Conservation (phyloP, 2,888 invertebrate species). For the Pachycephus smyrnensis region DNA sequence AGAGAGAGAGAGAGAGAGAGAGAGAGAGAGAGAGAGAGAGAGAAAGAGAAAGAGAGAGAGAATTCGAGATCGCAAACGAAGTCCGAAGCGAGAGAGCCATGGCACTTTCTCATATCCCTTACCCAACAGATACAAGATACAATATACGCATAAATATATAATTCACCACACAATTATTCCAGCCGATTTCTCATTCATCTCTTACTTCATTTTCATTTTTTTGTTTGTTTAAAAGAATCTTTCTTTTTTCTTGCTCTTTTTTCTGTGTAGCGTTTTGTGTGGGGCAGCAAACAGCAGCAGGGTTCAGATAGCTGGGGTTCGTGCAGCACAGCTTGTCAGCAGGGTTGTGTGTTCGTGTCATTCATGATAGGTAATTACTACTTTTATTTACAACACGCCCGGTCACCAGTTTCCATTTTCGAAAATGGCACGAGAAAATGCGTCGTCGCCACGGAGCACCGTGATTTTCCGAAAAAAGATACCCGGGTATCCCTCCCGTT, state of each 20-base stretch:
- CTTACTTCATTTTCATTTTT: no score
- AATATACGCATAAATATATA: not conserved
- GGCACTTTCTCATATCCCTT: constrained; percentile 2
- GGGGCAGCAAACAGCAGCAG: constrained; percentile 67
- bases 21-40: constrained; percentile 56
- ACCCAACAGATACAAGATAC: not conserved
- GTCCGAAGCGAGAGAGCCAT: constrained; percentile 1
- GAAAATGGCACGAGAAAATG: constrained; percentile 9
- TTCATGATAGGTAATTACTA: constrained; percentile 56
- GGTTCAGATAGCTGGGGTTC: constrained; percentile 64
- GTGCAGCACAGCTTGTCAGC: constrained; percentile 68
- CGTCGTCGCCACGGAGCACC: no score
- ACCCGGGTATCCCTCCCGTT: no score
- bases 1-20: constrained; percentile 34
- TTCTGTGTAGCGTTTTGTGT: constrained; percentile 41
- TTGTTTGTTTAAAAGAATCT: not conserved
- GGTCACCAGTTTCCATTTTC: constrained; percentile 45
- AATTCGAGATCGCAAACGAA: not conserved
- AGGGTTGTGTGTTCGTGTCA: constrained; percentile 65
- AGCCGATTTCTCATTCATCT: constrained; percentile 12
- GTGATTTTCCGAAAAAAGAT: no score
- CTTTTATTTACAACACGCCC: constrained; percentile 50
- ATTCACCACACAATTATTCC: constrained; percentile 2
- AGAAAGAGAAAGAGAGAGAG: constrained; percentile 53
- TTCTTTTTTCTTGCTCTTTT: constrained; percentile 31